These are phyloP conservation scores for Pseudoips prasinana DNA, from an alignment of 2,888 invertebrate genomes.

Conservation along the genomic window DNA sequence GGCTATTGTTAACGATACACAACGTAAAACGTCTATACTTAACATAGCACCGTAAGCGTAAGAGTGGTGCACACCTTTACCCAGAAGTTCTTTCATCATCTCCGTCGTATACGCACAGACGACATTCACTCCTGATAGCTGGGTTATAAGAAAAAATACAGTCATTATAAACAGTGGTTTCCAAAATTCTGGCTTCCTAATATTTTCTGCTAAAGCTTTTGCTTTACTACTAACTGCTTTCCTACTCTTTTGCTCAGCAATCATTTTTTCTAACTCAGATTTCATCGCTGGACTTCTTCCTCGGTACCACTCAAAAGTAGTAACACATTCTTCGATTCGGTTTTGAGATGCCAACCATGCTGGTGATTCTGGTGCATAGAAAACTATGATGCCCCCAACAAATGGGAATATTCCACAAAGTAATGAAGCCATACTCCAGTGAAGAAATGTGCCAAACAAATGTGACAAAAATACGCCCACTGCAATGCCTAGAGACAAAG, in stretches of 20 bases:
- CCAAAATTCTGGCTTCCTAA: conserved; percentile 80
- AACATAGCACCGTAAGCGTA: conserved; percentile 85
- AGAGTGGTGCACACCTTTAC: conserved; percentile 57
- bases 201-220: conserved; percentile 57
- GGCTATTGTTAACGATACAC: conserved; percentile 81
- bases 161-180: conserved; percentile 84
- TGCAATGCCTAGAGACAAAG: conserved; percentile 83
- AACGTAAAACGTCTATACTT: conserved; percentile 83
- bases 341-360: conserved; percentile 85
- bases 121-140: conserved; percentile 87
- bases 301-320: conserved; percentile 83
- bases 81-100: conserved; percentile 83
- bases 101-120: conserved; percentile 87
- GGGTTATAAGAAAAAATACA: conserved; percentile 84
- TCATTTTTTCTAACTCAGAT: conserved; percentile 74
- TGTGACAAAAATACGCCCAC: conserved; percentile 85
- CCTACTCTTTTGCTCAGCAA: conserved; percentile 60
- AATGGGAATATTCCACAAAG: conserved; percentile 80
- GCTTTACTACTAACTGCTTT: conserved; percentile 54
- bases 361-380: conserved; percentile 86
- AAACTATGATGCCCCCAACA: conserved; percentile 74
- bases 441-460: conserved; percentile 83
- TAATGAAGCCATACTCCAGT: conserved; percentile 82
- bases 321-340: conserved; percentile 79
- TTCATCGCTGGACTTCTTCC: conserved; percentile 73